These are phyloP conservation scores for Bradynema listronoti DNA, from an alignment of 1,140 invertebrate species.

Conservation along the genomic window DNA sequence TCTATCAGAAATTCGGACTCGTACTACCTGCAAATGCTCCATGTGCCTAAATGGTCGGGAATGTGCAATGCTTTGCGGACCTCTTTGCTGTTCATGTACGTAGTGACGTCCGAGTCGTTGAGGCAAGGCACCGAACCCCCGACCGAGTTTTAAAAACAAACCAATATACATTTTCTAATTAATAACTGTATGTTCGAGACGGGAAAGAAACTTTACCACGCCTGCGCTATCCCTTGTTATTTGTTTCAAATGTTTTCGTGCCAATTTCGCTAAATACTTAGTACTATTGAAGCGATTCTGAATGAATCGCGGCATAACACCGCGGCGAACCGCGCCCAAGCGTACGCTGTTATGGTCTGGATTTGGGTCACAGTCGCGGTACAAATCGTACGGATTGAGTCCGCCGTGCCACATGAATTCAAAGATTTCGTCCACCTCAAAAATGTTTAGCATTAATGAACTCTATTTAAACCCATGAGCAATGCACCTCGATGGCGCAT, in stretches of 20 bases:
- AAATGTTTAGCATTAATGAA: not conserved
- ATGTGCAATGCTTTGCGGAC: slow-evolving; percentile 55
- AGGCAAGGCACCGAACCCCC: slow-evolving; percentile 49
- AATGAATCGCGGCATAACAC: slow-evolving; percentile 32
- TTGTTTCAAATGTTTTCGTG: too few species aligned
- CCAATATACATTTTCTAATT: not conserved
- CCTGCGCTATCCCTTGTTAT: too few species aligned
- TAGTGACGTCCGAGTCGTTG: slow-evolving; percentile 52
- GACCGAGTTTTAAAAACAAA: not conserved
- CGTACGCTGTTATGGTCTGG: slow-evolving; percentile 44
- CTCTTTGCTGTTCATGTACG: slow-evolving; percentile 50
- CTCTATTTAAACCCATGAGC: slow-evolving; percentile 8
- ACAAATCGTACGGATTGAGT: slow-evolving; percentile 54
- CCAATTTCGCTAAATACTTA: too few species aligned
- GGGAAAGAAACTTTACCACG: too few species aligned
- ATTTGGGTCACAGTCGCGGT: slow-evolving; percentile 56
- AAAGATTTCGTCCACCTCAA: slow-evolving; percentile 55
- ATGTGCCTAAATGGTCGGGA: slow-evolving; percentile 46
- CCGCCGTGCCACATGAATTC: slow-evolving; percentile 57
- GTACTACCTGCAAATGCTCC: slow-evolving; percentile 54
- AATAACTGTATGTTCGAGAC: too few species aligned
- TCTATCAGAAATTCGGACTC: not conserved
- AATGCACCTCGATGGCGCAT: slow-evolving; percentile 37
- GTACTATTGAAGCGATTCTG: slow-evolving; percentile 17
- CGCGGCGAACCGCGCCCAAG: slow-evolving; percentile 36